Evolutionary conservation across 30 jellyfish, hydroid and myxozoan species (phyloP).

Genomic region (Rhopilema esculentum): DNA sequence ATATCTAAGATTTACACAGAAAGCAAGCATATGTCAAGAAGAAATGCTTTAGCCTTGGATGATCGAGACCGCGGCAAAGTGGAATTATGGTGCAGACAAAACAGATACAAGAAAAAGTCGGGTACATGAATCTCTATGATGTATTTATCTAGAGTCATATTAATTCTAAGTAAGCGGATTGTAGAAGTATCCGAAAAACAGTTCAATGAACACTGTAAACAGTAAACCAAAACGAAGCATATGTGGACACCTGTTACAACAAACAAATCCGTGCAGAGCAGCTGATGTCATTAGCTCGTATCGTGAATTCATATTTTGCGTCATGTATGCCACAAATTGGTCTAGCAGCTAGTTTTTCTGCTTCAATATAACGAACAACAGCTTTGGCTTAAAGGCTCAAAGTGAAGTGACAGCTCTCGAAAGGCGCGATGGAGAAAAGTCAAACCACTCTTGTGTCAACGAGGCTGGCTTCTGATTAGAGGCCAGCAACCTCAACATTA

Average conservation of each 20-base stretch:
- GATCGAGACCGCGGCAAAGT: not conserved
- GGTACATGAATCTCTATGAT: not conserved
- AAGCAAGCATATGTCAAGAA: not conserved
- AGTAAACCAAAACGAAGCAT: not conserved
- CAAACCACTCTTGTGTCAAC: not conserved
- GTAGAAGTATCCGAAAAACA: not conserved
- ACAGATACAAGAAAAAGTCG: not conserved
- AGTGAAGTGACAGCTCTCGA: not conserved
- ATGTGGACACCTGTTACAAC: not conserved
- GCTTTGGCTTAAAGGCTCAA: not conserved
- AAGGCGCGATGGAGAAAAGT: not conserved
- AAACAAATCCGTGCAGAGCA: not conserved
- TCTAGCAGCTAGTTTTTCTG: not conserved
- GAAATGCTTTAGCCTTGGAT: not conserved
- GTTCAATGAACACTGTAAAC: not conserved
- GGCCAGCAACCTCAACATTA: no score
- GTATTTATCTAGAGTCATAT: not conserved
- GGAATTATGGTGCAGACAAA: not conserved
- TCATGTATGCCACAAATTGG: not conserved
- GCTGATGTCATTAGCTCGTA: not conserved
- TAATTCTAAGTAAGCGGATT: not conserved
- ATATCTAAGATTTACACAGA: not conserved
- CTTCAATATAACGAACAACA: not conserved
- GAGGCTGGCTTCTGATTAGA: no score
- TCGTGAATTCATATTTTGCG: not conserved